These are phyloP conservation scores for Baccha elongata DNA, from an alignment of 2,888 invertebrate genomes.

Conservation along the genomic window DNA sequence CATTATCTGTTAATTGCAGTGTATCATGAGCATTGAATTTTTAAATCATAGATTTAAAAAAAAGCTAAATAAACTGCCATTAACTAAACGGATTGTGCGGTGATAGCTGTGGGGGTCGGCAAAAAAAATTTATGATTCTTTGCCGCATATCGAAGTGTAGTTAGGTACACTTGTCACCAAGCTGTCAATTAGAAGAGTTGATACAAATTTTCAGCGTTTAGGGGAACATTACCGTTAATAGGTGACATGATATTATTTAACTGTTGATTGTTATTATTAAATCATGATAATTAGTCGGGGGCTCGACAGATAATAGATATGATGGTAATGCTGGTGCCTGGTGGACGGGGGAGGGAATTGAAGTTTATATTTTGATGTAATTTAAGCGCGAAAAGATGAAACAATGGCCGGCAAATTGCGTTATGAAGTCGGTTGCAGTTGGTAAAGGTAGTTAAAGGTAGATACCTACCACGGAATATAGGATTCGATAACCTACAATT, in stretches of 20 bases:
- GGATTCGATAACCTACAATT: slow-evolving; percentile 69
- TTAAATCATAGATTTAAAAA: slow-evolving; percentile 64
- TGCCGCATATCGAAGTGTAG: slow-evolving; percentile 37
- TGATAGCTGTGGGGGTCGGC: background rate
- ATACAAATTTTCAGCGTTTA: slow-evolving; percentile 63
- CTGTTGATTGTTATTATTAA: slow-evolving; percentile 72
- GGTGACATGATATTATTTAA: slow-evolving; percentile 73
- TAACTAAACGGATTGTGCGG: too few relatives aligned
- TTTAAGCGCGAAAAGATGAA: slow-evolving; percentile 53
- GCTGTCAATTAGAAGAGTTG: slow-evolving; percentile 68
- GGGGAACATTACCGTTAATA: slow-evolving; percentile 71
- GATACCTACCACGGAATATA: slow-evolving; percentile 40
- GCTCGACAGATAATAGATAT: slow-evolving; percentile 13
- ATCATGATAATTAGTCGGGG: slow-evolving; percentile 61
- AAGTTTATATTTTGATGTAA: slow-evolving; percentile 6
- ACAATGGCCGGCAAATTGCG: slow-evolving; percentile 26
- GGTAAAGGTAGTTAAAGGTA: too few relatives aligned
- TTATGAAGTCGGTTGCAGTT: slow-evolving; percentile 52
- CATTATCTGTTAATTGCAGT: slow-evolving; percentile 68
- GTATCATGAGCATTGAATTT: slow-evolving; percentile 65
- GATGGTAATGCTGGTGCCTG: background rate
- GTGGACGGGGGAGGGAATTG: background rate
- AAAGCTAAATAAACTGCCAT: slow-evolving; percentile 67
- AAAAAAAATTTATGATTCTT: slow-evolving; percentile 54
- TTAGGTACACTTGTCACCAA: slow-evolving; percentile 48